phyloP scores from a whole-genome alignment of 2,888 invertebrate genomes.

The Apodemia zela region DNA sequence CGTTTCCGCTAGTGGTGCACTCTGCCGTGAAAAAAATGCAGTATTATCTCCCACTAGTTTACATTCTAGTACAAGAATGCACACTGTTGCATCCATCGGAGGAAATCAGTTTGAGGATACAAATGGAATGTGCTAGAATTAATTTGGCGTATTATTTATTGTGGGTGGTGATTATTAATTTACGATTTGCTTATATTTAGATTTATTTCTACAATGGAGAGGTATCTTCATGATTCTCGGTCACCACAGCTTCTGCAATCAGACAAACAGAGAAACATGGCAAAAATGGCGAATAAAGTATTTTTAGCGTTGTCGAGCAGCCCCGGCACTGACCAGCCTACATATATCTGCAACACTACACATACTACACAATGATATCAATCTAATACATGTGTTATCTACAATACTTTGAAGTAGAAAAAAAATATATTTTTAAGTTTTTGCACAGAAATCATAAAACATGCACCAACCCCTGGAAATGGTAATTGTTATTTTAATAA shows the following conservation, averaged over 20 bases:
- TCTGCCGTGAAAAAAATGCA: no score
- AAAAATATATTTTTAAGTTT: slow-evolving; percentile 35
- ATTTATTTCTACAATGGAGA: slow-evolving; percentile 55
- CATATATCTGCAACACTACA: slow-evolving; percentile 78
- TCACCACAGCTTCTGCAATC: slow-evolving; percentile 62
- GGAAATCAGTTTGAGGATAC: slow-evolving; percentile 1
- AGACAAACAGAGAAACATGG: slow-evolving; percentile 75
- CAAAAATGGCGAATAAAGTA: slow-evolving; percentile 49
- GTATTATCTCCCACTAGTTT: no score
- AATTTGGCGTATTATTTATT: slow-evolving; percentile 42
- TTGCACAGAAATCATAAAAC: slow-evolving; percentile 14
- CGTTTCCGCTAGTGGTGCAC: no score
- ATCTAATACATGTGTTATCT: slow-evolving; percentile 24
- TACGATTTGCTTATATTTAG: slow-evolving; percentile 45
- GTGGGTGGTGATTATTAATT: slow-evolving; percentile 37
- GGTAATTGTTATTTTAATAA: slow-evolving; percentile 10
- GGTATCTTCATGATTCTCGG: slow-evolving; percentile 50
- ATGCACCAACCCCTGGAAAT: slow-evolving; percentile 14
- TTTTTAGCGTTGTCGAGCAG: slow-evolving; percentile 49
- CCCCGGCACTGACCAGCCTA: slow-evolving; percentile 60
- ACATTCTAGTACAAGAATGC: no score
- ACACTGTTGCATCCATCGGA: background rate
- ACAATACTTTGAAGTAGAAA: slow-evolving; percentile 20
- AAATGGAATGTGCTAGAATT: slow-evolving; percentile 21
- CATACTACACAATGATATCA: slow-evolving; percentile 49